Conservation (phyloP, 2,113 vertebrate genomes). For the Telmatochromis brichardi region DNA sequence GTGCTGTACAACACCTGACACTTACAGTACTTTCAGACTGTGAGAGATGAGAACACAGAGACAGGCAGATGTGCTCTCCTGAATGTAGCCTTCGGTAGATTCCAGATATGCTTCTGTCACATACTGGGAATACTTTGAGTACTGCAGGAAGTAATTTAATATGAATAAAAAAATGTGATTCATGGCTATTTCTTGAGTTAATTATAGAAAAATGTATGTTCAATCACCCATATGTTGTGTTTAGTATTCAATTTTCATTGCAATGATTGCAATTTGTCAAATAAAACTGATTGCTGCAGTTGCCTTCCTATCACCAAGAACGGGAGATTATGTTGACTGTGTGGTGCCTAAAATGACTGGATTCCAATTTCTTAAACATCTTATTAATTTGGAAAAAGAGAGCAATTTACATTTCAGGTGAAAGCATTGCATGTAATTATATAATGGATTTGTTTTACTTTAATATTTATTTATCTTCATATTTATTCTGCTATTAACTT, state of each 20-base stretch:
- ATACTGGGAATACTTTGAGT: neutral
- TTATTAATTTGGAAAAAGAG: neutral
- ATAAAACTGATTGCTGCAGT: neutral
- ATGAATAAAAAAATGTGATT: neutral
- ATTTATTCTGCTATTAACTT: neutral
- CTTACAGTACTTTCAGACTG: constrained; percentile 52
- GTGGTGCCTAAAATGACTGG: neutral
- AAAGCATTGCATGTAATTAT: neutral
- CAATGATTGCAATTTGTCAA: neutral
- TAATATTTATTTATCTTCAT: neutral
- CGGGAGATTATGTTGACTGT: neutral
- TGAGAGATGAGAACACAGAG: constrained; percentile 57
- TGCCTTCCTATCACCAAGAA: neutral
- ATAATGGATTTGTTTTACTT: neutral
- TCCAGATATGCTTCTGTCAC: constrained; percentile 3
- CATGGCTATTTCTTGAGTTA: neutral
- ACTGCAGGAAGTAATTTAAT: neutral
- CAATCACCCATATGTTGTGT: neutral
- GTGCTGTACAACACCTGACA: constrained; percentile 47
- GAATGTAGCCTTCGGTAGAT: constrained; percentile 3
- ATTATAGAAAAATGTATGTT: neutral
- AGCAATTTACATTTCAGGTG: neutral
- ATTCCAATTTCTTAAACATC: neutral
- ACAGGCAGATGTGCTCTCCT: constrained; percentile 59
- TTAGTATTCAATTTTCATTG: neutral